Evolutionary conservation across 2,888 invertebrate species (phyloP).

Genomic region (Thecophora atra): DNA sequence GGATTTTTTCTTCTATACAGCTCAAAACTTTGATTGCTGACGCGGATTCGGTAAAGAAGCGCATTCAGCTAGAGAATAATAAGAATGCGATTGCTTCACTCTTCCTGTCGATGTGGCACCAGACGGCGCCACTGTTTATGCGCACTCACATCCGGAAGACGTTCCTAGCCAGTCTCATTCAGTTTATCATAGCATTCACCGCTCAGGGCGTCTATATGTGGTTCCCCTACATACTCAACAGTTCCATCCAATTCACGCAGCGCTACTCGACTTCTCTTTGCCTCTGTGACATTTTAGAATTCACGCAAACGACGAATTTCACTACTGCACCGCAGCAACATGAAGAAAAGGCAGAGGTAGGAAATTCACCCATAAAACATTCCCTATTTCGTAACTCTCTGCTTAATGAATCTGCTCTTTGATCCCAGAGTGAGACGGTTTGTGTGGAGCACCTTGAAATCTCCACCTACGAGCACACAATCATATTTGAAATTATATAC

Average conservation of each 20-base stretch:
- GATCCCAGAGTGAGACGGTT: constrained; percentile 33
- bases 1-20: neutral
- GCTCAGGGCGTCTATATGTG: constrained; percentile 61
- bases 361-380: neutral
- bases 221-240: constrained; percentile 61
- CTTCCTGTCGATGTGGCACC: constrained; percentile 55
- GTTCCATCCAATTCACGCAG: constrained; percentile 51
- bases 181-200: constrained; percentile 57
- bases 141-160: constrained; percentile 53
- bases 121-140: constrained; percentile 60
- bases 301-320: constrained; percentile 44
- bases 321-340: constrained; percentile 27
- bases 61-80: neutral
- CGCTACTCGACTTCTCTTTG: constrained; percentile 47
- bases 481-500: constrained; percentile 54
- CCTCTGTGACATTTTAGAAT: constrained; percentile 54
- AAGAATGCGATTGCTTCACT: constrained; percentile 23
- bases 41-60: neutral
- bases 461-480: constrained; percentile 53
- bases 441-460: constrained; percentile 52
- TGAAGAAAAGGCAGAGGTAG: neutral
- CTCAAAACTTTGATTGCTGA: neutral
- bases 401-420: too few relatives aligned
- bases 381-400: too few relatives aligned
- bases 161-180: constrained; percentile 54